Evolutionary conservation across 2,888 invertebrate genomes (phyloP), one percentile per base, ranked within the genome.

Genomic region (Drosophila tanythrix): DNA sequence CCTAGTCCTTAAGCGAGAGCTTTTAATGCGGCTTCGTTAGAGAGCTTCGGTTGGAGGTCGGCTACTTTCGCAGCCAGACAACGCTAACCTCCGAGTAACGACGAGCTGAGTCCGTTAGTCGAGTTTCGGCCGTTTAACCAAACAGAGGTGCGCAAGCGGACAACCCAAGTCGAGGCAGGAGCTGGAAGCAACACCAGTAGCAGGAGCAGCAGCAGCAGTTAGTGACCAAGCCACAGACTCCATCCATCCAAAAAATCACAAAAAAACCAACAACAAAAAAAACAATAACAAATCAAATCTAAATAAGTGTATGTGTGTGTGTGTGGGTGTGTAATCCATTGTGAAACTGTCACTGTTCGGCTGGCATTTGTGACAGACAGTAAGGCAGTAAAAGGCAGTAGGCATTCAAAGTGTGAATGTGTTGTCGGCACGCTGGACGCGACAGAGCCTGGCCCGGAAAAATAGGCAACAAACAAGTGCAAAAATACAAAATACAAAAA

Each of bases 61-160:
- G 83, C 70, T 36, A 38, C 38, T 27, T 27, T 31, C 50, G 48
- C 52, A n/a, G 53, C 48, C 63, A 58, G 64, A 52, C 73, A 65
- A 33, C 60, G 74, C 52, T 73, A 11, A 43, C 48, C 52, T 56
- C 56, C 57, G 62, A 63, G 15, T 25, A 31, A 18, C 15, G 40
- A 40, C 55, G 60, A 62, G 52, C 58, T 53, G 71, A 65, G 71
- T 29, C 61, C 58, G 65, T 87, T 89, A 92, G 93, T 92, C 91
- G 91, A 92, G 91, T 88, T 89, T 92, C 86, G 91, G 88, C 91
- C 90, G 91, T 91, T 83, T 80, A 85, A 86, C 84, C 76, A 85
- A 84, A 80, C 87, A 84, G 83, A 90, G 85, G 92, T 90, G 92
- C 88, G 88, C 77, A 79, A 83, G 76, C 76, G 83, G 86, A 81